Base-by-base conservation (phyloP, 2,888 invertebrate species). In the Hyalella azteca region DNA sequence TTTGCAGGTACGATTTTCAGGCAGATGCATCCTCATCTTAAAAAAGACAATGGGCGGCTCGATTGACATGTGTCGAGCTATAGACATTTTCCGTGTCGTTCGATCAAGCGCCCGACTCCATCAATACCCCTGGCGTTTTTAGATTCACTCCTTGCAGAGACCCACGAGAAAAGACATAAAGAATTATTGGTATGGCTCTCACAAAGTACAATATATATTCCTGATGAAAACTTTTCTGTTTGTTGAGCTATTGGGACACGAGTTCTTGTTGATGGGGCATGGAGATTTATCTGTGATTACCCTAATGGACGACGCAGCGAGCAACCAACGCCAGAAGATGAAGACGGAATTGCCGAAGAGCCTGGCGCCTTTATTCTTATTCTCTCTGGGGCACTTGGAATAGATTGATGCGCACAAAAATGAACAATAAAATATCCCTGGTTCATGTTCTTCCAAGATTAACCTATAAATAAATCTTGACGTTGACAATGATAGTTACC, bases 191-290 rank as follows among this genome's bases (percentile, higher is more conserved):
- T 29, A 29, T 29, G 2, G 66, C 66, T 22, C 11, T 15, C n/a
- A 29, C 66, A 66, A 66, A 66, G 36, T 36, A 66, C 66, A 36
- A 36, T 66, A 66, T 36, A 66, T 66, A 66, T 66, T 66, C 29
- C 36, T 29, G 36, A 66, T 66, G 66, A 66, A 36, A 66, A 66
- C 66, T 32, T 66, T 66, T 13, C 36, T 66, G 29, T 66, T 66
- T 36, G 36, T 36, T 3, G 39, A 36, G 36, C 36, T 66, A 66
- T 66, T 66, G 66, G 66, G 36, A 36, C 36, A 29, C 54, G 26
- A 22, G 29, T 54, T 26, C 54, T 54, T 54, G 26, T 22, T 29
- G 54, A 54, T 54, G 54, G 22, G 54, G 54, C 26, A 26, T 29
- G 29, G 29, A 26, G 54, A 54, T 54, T 54, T 54, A 54, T 54